Conservation (phyloP, 2,888 invertebrate genomes). For the Danaus chrysippus region DNA sequence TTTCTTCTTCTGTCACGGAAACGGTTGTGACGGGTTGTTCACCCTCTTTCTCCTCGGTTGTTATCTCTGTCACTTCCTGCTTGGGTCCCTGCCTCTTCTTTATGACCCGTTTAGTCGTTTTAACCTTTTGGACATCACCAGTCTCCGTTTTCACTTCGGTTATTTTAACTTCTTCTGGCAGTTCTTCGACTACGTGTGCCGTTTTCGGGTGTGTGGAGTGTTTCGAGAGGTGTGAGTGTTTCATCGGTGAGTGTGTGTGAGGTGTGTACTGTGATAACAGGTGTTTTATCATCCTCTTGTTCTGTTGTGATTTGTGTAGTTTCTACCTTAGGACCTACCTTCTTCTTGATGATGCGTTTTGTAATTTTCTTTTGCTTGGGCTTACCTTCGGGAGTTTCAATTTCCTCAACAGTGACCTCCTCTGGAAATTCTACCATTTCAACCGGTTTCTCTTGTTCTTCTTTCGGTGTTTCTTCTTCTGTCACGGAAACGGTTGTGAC, state of each 20-base stretch:
- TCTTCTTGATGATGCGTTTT: constrained; percentile 31
- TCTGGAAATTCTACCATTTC: constrained; percentile 40
- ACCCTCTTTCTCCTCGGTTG: constrained; percentile 40
- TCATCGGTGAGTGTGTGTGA: constrained; percentile 38
- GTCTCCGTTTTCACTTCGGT: constrained; percentile 17
- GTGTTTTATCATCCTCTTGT: constrained; percentile 31
- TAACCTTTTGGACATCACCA: constrained; percentile 14
- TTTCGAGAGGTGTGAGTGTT: constrained; percentile 8
- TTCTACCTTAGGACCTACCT: constrained; percentile 37
- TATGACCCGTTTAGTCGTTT: constrained; percentile 44
- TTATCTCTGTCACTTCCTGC: constrained; percentile 39
- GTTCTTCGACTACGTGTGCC: constrained; percentile 11
- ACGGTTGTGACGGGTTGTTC: constrained; percentile 40
- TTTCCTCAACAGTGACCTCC: constrained; percentile 36
- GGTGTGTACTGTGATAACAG: constrained; percentile 37
- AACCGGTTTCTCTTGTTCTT: constrained; percentile 1
- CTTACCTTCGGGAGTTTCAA: constrained; percentile 49
- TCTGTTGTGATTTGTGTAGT: constrained; percentile 37
- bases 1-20: constrained; percentile 24
- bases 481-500: constrained; percentile 34
- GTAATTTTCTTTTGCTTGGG: constrained; percentile 41
- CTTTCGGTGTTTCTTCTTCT: constrained; percentile 32
- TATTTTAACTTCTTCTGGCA: constrained; percentile 29
- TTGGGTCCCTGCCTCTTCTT: constrained; percentile 31
- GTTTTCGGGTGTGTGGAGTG: no score